Evolutionary conservation across 2,797 vertebrate species (phyloP), one percentile per base, ranked within the genome.

Genomic region (Diceros bicornis): DNA sequence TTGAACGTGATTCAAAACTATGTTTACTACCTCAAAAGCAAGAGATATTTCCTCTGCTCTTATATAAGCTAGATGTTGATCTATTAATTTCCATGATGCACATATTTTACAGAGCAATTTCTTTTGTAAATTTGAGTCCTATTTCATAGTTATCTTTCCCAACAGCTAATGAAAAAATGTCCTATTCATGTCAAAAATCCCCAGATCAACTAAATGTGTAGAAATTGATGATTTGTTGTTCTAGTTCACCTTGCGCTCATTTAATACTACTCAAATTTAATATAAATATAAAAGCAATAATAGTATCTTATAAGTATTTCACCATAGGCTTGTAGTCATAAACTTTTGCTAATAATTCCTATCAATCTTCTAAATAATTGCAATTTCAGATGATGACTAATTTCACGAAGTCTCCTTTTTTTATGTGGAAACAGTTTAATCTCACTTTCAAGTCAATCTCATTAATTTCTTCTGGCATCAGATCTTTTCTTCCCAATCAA

Each of bases 231-330:
- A 81, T 83, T 62, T 89, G 32, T 37, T 27, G 0, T 55, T 68
- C 13, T 8, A 50, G 27, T 90, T 79, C 44, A 52, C 41, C 21
- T 75, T 69, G 4, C 1, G 55, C 3, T 87, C 66, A 13, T 44
- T 86, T 89, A 81, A 59, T 27, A 44, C 44, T 88, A 13, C 2
- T 68, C 8, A 91, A 79, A 61, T 18, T 59, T 61, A 92, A 74
- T 47, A 34, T 32, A 69, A 83, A 87, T 62, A 44, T 62, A 59
- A 47, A 86, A 83, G 32, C 2, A 72, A 1, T 44, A 12, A 77
- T 21, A 4, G 2, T 14, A 37, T 1, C 21, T 14, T 74, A 4
- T 89, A 52, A 52, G 50, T 16, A 66, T 91, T 84, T 89, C 2
- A 37, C 7, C 1, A 18, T 14, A 61, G 20, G 1, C 2, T 69